Conservation (phyloP, 2,797 vertebrate genomes). For the Prunella strophiata region DNA sequence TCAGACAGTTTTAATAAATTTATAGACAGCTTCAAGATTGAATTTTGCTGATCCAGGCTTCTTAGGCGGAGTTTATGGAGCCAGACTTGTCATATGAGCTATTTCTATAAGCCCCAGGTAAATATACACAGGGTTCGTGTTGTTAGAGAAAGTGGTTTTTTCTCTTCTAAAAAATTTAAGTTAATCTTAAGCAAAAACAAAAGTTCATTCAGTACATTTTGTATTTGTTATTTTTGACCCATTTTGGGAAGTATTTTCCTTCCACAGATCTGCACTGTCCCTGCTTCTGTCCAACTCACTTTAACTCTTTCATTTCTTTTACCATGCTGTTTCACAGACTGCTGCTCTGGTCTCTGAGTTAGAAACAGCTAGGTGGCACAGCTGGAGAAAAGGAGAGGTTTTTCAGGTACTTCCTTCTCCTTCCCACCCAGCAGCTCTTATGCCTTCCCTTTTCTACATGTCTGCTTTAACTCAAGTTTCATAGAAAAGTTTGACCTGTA, state of each 20-base stretch:
- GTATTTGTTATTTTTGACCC: conserved; percentile 60
- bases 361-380: neutral
- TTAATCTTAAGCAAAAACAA: conserved; percentile 57
- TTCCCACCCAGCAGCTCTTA: neutral
- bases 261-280: neutral
- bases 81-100: conserved; percentile 61
- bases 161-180: conserved; percentile 47
- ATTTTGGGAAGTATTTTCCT: conserved; percentile 50
- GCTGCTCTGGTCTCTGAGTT: neutral
- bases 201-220: conserved; percentile 53
- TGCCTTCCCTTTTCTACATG: neutral
- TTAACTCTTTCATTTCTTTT: conserved; percentile 45
- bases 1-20: conserved; percentile 52
- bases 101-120: conserved; percentile 69
- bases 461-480: neutral
- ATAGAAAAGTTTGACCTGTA: neutral
- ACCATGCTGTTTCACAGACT: neutral
- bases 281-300: neutral
- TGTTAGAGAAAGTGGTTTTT: conserved; percentile 54
- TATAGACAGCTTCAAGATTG: conserved; percentile 52
- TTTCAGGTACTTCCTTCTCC: conserved; percentile 16
- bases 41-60: conserved; percentile 58
- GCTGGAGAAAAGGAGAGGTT: neutral
- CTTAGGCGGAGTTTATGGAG: conserved; percentile 54
- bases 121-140: conserved; percentile 54